Base-by-base conservation (phyloP, 2,113 vertebrate species). In the Pluvianellus socialis region DNA sequence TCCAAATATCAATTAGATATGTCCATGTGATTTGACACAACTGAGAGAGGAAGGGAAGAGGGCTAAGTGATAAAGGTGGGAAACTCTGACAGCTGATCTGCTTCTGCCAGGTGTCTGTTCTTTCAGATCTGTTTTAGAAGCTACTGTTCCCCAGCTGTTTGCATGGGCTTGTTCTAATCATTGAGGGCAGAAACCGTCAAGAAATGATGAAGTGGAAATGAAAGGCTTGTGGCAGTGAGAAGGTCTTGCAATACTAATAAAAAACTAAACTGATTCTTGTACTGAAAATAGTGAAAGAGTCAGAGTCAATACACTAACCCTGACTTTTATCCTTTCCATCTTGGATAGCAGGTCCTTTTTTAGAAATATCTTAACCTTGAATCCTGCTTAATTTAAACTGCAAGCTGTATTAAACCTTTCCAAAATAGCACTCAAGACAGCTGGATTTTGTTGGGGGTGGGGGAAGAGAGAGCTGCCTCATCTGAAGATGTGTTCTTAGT, bases 381-480 rank as follows among this genome's bases (percentile, higher is more conserved):
- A 91, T 92, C 14, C 44, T 65, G 35, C 77, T 87, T 94, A 81
- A 89, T 81, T 96, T 83, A 94, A 80, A 77, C 47, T 33, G 10
- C 0, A 7, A 81, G 26, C 52, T 68, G 42, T 81, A 84, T 79
- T 86, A 74, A 90, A 61, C 38, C 47, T 92, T 79, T 71, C 84
- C 81, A 67, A 94, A 91, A 85, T 67, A 65, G 65, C 22, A 32
- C 52, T 71, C 10, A 38, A 55, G 45, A 18, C 42, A 89, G 38
- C 7, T 81, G 61, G 33, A 63, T 90, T 90, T 94, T 87, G 3
- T 23, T 67, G 19, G 23, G 26, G 18, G 5, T 74, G 44, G 44
- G 9, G 18, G 24, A 58, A 66, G 40, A 75, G 58, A 79, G 20
- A 79, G 24, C 75, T 89, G 10, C 23, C 56, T 79, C 27, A 44